phyloP scores from a whole-genome alignment of 2,113 vertebrate species.

The Atractosteus spatula region DNA sequence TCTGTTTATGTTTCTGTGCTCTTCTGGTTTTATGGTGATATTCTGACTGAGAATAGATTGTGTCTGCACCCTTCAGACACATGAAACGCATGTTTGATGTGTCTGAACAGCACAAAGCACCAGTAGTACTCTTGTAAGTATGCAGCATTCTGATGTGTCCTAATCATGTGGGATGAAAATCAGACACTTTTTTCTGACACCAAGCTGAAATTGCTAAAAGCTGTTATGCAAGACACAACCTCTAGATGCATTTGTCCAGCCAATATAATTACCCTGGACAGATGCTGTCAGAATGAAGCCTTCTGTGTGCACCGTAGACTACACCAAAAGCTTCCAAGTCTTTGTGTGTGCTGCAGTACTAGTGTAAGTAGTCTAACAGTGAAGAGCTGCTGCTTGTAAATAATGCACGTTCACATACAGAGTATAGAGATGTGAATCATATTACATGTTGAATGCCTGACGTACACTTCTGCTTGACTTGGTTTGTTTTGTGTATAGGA shows the following conservation, averaged over 20 bases:
- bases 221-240: background rate
- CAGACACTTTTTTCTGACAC: conserved; percentile 3
- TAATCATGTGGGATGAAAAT: background rate
- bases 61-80: too few relatives aligned
- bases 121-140: too few relatives aligned
- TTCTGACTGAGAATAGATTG: too few relatives aligned
- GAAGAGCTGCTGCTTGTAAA: too few relatives aligned
- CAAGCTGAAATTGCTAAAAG: background rate
- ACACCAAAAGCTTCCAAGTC: background rate
- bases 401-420: too few relatives aligned
- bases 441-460: background rate
- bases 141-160: too few relatives aligned
- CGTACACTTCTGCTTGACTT: too few relatives aligned
- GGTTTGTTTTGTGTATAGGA: too few relatives aligned
- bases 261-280: conserved; percentile 6
- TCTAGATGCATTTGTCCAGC: background rate
- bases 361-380: conserved; percentile 1
- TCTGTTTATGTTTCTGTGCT: too few relatives aligned
- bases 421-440: background rate
- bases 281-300: background rate
- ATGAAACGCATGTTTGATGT: too few relatives aligned
- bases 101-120: too few relatives aligned
- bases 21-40: too few relatives aligned
- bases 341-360: background rate
- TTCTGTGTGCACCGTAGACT: background rate